Percentiles rank a stretch among this genome's conserved stretches.
phyloP scores from a whole-genome alignment of 1,140 invertebrate species.

The Ditylenchus dipsaci region DNA sequence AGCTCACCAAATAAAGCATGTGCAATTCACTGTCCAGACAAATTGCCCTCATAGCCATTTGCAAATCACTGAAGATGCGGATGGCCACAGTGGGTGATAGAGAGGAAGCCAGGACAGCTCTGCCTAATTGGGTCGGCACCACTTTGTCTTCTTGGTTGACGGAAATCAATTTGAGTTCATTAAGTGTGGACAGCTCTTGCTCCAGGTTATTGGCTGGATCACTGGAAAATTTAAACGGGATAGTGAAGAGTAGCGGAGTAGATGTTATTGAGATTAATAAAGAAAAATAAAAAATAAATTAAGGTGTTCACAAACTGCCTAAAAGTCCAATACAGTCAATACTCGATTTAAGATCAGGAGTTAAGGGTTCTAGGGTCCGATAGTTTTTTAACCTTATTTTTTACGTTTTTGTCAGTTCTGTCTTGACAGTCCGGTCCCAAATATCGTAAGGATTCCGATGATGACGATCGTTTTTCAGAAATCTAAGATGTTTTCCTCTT shows the following conservation, averaged over 20 bases:
- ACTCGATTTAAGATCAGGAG: too few relatives aligned
- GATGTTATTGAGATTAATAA: not conserved
- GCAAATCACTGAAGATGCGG: conserved; percentile 79
- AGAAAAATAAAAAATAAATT: not conserved
- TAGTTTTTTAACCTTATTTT: too few relatives aligned
- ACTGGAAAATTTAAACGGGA: not conserved
- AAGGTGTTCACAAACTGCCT: not conserved
- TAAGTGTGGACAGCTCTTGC: conserved; percentile 2
- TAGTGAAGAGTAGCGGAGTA: not conserved
- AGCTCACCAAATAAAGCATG: conserved; percentile 77
- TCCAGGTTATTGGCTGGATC: conserved; percentile 1
- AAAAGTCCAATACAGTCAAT: too few relatives aligned
- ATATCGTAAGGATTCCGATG: too few relatives aligned
- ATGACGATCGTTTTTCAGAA: too few relatives aligned
- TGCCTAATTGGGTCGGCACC: conserved; percentile 74
- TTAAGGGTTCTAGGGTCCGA: too few relatives aligned
- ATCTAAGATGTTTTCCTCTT: too few relatives aligned
- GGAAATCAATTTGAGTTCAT: conserved; percentile 3
- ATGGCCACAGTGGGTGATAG: conserved; percentile 85
- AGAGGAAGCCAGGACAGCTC: conserved; percentile 84
- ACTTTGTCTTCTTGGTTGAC: conserved; percentile 5
- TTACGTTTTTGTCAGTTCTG: too few relatives aligned
- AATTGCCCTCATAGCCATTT: conserved; percentile 80
- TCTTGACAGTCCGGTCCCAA: too few relatives aligned
- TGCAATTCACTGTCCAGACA: conserved; percentile 90